phyloP scores from a whole-genome alignment of 2,888 invertebrate genomes.

The Andrena dorsata region DNA sequence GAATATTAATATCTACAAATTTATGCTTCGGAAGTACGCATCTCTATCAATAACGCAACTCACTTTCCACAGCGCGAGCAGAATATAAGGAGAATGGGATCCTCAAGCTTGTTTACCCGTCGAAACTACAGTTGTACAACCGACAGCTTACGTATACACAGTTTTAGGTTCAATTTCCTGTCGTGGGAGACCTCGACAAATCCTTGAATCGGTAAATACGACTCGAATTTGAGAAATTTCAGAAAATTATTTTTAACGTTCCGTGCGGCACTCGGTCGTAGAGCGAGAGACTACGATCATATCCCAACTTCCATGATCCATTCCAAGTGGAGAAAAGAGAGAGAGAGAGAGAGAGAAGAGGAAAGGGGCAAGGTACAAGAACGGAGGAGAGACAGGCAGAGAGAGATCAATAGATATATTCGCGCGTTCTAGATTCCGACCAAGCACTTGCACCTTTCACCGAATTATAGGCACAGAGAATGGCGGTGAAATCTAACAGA shows the following conservation, averaged over 20 bases:
- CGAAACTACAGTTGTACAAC: not conserved
- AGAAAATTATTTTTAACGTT: not conserved
- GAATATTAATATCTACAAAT: too few relatives aligned
- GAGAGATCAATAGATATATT: conserved; percentile 58
- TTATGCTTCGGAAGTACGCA: too few relatives aligned
- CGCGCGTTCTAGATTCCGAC: conserved; percentile 54
- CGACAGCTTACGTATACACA: not conserved
- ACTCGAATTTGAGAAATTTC: not conserved
- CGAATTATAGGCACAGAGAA: conserved; percentile 51
- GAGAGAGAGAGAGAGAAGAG: not conserved
- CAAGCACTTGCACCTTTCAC: conserved; percentile 30
- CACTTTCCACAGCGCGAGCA: not conserved
- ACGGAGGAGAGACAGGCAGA: conserved; percentile 2
- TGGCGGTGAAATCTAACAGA: conserved; percentile 10
- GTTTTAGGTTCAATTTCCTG: not conserved
- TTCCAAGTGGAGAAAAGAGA: not conserved
- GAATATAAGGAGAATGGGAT: not conserved
- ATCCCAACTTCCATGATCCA: conserved; percentile 1
- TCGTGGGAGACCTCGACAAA: not conserved
- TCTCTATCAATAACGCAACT: too few relatives aligned
- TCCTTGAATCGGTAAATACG: not conserved
- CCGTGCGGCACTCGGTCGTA: not conserved
- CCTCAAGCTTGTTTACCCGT: not conserved
- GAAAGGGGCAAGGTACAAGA: not conserved
- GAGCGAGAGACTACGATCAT: not conserved